phyloP scores from a whole-genome alignment of 1,140 invertebrate genomes.

The Archegozetes longisetosus region DNA sequence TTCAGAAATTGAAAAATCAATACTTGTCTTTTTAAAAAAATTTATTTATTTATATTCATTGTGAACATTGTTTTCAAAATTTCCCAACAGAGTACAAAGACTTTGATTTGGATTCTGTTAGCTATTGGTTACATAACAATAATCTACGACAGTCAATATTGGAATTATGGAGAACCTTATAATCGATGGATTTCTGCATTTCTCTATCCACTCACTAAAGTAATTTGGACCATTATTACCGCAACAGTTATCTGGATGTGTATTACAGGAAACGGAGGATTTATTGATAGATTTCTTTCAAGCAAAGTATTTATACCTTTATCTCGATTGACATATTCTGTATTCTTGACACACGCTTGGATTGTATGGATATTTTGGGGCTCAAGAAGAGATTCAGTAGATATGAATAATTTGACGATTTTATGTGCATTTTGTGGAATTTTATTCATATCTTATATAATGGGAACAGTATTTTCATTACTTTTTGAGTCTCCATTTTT shows the following conservation, averaged over 20 bases:
- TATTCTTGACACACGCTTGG: not conserved
- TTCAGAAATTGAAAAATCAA: no score
- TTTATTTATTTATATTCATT: no score
- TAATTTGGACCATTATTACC: conserved; percentile 62
- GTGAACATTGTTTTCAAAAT: no score
- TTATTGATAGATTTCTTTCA: conserved; percentile 30
- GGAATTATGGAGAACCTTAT: no score
- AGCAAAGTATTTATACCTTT: conserved; percentile 19
- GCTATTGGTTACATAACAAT: no score
- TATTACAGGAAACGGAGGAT: no score
- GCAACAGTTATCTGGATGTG: conserved; percentile 76
- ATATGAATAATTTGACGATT: conserved; percentile 6
- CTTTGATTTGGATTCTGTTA: no score
- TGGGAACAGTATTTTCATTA: conserved; percentile 2
- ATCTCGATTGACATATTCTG: conserved; percentile 1
- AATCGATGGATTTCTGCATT: no score
- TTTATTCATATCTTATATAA: not conserved
- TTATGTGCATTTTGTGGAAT: conserved; percentile 17
- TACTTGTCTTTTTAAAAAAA: no score
- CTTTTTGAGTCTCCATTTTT: conserved; percentile 16
- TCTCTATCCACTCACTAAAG: conserved; percentile 34
- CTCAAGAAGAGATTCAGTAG: not conserved
- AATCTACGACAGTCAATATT: no score
- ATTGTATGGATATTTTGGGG: not conserved
- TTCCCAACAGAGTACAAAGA: no score